Conservation (phyloP, 2,888 invertebrate species). For the Drosophila gaucha region DNA sequence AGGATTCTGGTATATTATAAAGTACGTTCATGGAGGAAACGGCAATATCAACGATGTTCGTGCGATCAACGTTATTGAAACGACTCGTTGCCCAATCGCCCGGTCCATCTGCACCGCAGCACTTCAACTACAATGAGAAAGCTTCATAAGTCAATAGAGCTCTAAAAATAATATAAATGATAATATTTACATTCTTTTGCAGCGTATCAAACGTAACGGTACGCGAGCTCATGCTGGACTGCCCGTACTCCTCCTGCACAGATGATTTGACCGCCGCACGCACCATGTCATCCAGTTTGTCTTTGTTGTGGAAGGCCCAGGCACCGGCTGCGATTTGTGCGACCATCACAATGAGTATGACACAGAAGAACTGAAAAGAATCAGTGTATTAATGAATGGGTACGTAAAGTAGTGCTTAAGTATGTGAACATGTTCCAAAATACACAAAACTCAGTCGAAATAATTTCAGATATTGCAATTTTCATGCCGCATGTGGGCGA, state of each 20-base stretch:
- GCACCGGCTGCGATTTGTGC: slow-evolving; percentile 91
- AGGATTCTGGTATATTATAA: slow-evolving; percentile 87
- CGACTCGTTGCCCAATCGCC: slow-evolving; percentile 89
- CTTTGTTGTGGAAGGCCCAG: slow-evolving; percentile 90
- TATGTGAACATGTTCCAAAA: too few relatives aligned
- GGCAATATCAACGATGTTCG: slow-evolving; percentile 85
- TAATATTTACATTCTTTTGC: slow-evolving; percentile 87
- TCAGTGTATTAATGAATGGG: slow-evolving; percentile 44
- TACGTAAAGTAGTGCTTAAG: too few relatives aligned
- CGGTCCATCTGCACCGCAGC: slow-evolving; percentile 91
- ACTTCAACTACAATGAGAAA: slow-evolving; percentile 86
- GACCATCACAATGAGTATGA: slow-evolving; percentile 91
- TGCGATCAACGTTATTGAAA: slow-evolving; percentile 86
- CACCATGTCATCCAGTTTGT: slow-evolving; percentile 88
- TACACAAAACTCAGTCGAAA: slow-evolving; percentile 29
- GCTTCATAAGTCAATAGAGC: neutral
- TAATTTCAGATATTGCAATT: slow-evolving; percentile 11
- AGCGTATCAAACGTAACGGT: slow-evolving; percentile 89
- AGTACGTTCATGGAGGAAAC: slow-evolving; percentile 85
- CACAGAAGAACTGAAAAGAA: slow-evolving; percentile 89
- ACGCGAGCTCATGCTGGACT: slow-evolving; percentile 85
- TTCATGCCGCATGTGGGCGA: slow-evolving; percentile 45
- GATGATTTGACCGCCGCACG: slow-evolving; percentile 87
- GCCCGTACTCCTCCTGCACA: slow-evolving; percentile 88
- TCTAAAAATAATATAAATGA: too few relatives aligned